Evolutionary conservation across 1,140 invertebrate species (phyloP).

Genomic region (Oncopeltus fasciatus): DNA sequence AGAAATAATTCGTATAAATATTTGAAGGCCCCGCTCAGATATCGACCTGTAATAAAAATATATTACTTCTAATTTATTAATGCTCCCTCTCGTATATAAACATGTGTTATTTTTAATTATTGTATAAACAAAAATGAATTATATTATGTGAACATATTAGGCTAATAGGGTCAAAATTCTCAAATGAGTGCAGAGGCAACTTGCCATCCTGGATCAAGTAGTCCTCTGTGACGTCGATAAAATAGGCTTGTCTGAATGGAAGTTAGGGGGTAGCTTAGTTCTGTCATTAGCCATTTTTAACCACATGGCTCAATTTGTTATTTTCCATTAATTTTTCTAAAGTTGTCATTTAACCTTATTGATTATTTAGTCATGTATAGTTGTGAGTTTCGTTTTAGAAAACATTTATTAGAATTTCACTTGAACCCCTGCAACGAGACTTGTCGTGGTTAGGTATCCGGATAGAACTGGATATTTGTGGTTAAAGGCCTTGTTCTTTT

Average conservation of each 20-base stretch:
- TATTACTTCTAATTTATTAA: no score
- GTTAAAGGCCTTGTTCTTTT: conserved; percentile 4
- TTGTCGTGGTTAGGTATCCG: conserved; percentile 22
- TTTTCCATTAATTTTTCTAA: neutral
- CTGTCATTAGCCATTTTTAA: conserved; percentile 12
- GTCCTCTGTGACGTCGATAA: conserved; percentile 16
- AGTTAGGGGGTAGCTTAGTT: conserved; percentile 3
- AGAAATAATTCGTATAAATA: no score
- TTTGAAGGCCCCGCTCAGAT: no score
- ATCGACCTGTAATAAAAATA: no score
- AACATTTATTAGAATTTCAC: neutral
- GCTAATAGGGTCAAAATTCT: no score
- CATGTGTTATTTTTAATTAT: no score
- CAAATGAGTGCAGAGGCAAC: no score
- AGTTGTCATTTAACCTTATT: neutral
- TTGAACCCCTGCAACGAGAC: conserved; percentile 7
- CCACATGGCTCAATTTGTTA: conserved; percentile 17
- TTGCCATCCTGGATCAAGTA: no score
- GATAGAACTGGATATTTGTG: conserved; percentile 22
- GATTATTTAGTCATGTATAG: neutral
- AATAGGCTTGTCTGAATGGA: neutral
- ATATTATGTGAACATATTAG: no score
- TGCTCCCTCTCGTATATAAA: no score
- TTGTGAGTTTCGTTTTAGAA: neutral
- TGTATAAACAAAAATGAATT: no score